Conservation (phyloP, 2,113 vertebrate genomes). For the Nycticorax nycticorax region DNA sequence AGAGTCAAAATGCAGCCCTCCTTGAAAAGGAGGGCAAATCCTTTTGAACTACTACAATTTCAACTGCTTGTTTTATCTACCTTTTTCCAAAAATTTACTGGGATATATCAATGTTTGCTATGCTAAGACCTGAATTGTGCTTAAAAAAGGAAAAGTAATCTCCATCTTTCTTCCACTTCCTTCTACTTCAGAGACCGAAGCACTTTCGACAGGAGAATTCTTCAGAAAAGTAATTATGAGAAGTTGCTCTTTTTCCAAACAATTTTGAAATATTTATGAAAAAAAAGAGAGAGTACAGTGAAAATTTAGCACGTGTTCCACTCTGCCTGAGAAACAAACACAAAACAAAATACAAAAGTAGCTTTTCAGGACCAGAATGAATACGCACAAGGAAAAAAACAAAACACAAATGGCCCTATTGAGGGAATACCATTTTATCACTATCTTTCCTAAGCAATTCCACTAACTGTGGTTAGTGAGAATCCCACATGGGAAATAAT, state of each 20-base stretch:
- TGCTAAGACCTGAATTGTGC: background rate
- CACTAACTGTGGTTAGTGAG: background rate
- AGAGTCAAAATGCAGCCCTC: background rate
- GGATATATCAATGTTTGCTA: background rate
- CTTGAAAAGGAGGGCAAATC: background rate
- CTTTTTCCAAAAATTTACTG: background rate
- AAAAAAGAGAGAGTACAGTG: background rate
- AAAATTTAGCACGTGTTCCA: background rate
- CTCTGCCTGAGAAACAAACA: background rate
- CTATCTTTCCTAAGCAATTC: background rate
- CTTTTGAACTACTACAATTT: background rate
- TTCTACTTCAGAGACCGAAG: background rate
- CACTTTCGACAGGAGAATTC: background rate
- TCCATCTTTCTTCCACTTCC: background rate
- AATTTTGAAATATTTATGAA: background rate
- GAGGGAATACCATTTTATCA: background rate
- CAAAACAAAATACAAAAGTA: background rate
- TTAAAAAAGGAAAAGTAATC: background rate
- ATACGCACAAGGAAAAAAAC: background rate
- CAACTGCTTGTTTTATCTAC: background rate
- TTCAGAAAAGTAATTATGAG: background rate
- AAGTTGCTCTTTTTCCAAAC: background rate
- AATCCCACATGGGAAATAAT: background rate
- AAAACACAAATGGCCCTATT: background rate
- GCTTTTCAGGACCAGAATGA: background rate